phyloP scores from a whole-genome alignment of 2,113 vertebrate species.

The Caranx melampygus region DNA sequence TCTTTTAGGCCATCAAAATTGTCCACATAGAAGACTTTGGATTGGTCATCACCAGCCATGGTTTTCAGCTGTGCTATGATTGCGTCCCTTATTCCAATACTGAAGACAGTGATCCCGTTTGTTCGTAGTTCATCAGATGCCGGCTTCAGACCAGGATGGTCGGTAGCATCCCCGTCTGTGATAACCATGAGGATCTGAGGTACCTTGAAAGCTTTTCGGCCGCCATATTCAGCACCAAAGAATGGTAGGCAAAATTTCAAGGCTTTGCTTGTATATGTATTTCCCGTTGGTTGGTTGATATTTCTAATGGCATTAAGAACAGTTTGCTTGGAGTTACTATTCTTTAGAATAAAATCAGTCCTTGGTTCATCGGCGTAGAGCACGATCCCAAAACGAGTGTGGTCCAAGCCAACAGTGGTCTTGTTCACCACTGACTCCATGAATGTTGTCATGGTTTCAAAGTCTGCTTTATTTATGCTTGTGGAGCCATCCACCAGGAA shows the following conservation, averaged over 20 bases:
- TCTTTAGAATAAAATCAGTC: slow-evolving; percentile 66
- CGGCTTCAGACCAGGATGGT: slow-evolving; percentile 9
- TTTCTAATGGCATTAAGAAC: slow-evolving; percentile 65
- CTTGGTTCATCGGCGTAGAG: slow-evolving; percentile 48
- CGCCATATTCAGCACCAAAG: slow-evolving; percentile 69
- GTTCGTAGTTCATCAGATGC: slow-evolving; percentile 52
- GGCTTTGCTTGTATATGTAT: slow-evolving; percentile 74
- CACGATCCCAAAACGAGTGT: slow-evolving; percentile 78
- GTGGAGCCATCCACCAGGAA: slow-evolving; percentile 81
- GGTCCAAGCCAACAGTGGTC: slow-evolving; percentile 67
- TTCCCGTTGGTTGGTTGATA: background rate
- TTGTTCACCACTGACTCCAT: slow-evolving; percentile 78
- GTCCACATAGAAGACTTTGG: slow-evolving; percentile 71
- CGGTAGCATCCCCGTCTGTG: slow-evolving; percentile 77
- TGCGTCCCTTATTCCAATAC: slow-evolving; percentile 73
- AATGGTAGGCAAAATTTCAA: slow-evolving; percentile 68
- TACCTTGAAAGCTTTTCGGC: slow-evolving; percentile 47
- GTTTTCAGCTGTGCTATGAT: slow-evolving; percentile 59
- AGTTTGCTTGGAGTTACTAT: slow-evolving; percentile 48
- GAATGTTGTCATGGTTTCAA: slow-evolving; percentile 74
- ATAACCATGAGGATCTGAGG: slow-evolving; percentile 81
- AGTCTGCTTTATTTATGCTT: slow-evolving; percentile 38
- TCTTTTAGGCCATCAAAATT: slow-evolving; percentile 63
- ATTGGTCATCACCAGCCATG: slow-evolving; percentile 64
- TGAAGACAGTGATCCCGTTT: slow-evolving; percentile 67